phyloP scores from a whole-genome alignment of 2,888 invertebrate genomes.

The Helleia helle region DNA sequence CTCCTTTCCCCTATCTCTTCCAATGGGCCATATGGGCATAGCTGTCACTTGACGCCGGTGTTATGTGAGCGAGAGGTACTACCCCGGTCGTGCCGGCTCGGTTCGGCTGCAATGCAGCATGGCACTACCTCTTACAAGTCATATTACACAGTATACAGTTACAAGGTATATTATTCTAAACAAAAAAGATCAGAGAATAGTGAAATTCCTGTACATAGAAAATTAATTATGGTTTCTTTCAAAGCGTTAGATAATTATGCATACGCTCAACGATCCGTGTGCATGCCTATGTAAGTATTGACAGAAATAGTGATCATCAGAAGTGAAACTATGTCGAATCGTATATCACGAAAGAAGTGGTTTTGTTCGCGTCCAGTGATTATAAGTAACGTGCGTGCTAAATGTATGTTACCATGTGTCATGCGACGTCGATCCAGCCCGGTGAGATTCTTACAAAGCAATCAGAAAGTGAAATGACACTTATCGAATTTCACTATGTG shows the following conservation, averaged over 20 bases:
- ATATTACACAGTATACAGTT: no score
- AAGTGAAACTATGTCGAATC: conserved; percentile 68
- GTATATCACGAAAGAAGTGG: conserved; percentile 49
- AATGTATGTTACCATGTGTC: conserved; percentile 34
- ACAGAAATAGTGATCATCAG: conserved; percentile 28
- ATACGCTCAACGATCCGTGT: conserved; percentile 16
- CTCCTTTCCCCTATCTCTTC: no score
- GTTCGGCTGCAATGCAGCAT: no score
- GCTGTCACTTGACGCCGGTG: no score
- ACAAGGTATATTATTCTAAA: no score
- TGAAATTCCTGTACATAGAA: not conserved
- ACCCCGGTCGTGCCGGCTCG: no score
- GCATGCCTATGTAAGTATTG: conserved; percentile 17
- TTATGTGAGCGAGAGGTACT: no score
- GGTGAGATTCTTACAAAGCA: conserved; percentile 15
- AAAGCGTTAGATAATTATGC: conserved; percentile 22
- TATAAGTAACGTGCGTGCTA: conserved; percentile 45
- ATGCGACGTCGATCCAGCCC: conserved; percentile 41
- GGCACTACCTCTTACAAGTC: no score
- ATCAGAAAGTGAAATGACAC: conserved; percentile 28
- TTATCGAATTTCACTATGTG: conserved; percentile 18
- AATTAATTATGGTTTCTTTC: conserved; percentile 13
- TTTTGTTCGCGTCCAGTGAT: conserved; percentile 49
- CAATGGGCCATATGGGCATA: no score
- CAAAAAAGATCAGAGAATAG: not conserved